Conservation (phyloP, 2,797 vertebrate species). For the Oryzias sinensis region DNA sequence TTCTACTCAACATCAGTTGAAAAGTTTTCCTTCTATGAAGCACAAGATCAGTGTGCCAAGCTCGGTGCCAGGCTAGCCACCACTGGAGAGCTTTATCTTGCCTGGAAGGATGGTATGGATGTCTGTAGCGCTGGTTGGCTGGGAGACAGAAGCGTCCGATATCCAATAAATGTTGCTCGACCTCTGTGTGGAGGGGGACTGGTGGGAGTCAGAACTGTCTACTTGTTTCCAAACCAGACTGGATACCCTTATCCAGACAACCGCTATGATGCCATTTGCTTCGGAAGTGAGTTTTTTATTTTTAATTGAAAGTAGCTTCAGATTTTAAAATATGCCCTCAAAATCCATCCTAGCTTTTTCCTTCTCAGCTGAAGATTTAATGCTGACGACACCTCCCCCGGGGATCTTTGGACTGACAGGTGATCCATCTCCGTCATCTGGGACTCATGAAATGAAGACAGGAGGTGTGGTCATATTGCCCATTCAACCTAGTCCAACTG, state of each 20-base stretch:
- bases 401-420: constrained; percentile 38
- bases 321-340: too few species aligned
- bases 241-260: constrained; percentile 90
- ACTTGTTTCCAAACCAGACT: constrained; percentile 89
- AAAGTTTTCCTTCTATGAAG: constrained; percentile 92
- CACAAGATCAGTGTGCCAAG: constrained; percentile 86
- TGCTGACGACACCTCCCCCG: constrained; percentile 73
- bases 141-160: constrained; percentile 91
- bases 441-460: constrained; percentile 67
- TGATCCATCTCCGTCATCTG: constrained; percentile 63
- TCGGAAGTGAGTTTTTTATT: constrained; percentile 73
- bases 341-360: too few species aligned
- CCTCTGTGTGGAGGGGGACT: constrained; percentile 93
- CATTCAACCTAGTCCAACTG: constrained; percentile 39
- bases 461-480: constrained; percentile 77
- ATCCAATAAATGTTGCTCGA: constrained; percentile 90
- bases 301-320: too few species aligned
- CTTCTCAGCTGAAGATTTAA: too few species aligned
- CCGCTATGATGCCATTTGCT: constrained; percentile 93
- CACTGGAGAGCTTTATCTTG: constrained; percentile 92
- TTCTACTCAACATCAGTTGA: constrained; percentile 88
- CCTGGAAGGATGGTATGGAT: constrained; percentile 94
- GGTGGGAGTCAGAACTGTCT: constrained; percentile 91
- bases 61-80: constrained; percentile 88
- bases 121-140: constrained; percentile 95